Percentiles rank a stretch among this genome's conserved stretches.
These are phyloP conservation scores for Hirundichthys speculiger DNA, from an alignment of 2,113 vertebrate species.

Conservation along the genomic window DNA sequence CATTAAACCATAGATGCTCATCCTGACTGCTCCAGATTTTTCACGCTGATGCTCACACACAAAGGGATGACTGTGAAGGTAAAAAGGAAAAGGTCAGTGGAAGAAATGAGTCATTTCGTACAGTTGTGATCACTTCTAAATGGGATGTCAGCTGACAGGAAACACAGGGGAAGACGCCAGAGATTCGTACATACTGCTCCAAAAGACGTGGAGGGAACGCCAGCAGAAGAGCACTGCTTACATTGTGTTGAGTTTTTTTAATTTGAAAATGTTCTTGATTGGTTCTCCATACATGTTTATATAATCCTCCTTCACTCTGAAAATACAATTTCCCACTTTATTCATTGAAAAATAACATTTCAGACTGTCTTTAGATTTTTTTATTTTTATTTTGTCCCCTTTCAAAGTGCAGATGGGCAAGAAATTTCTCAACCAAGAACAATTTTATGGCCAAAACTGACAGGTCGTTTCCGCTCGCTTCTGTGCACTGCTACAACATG, in stretches of 20 bases:
- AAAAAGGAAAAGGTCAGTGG: slow-evolving; percentile 45
- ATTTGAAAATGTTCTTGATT: background rate
- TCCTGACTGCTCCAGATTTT: slow-evolving; percentile 10
- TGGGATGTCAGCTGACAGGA: slow-evolving; percentile 7
- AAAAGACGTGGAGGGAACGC: background rate
- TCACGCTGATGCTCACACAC: slow-evolving; percentile 28
- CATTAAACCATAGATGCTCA: slow-evolving; percentile 13
- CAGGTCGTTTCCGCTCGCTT: too few relatives aligned
- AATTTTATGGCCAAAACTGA: too few relatives aligned
- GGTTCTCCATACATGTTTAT: too few relatives aligned
- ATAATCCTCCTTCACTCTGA: too few relatives aligned
- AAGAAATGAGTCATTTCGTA: slow-evolving; percentile 6
- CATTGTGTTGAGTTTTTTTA: background rate
- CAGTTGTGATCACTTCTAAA: background rate
- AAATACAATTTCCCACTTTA: too few relatives aligned
- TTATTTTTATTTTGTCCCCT: too few relatives aligned
- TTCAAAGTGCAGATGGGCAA: too few relatives aligned
- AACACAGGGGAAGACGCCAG: slow-evolving; percentile 45
- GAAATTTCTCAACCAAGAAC: too few relatives aligned
- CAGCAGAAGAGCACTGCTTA: background rate
- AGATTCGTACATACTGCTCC: slow-evolving; percentile 34
- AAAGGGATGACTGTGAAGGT: slow-evolving; percentile 49
- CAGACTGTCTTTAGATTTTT: too few relatives aligned
- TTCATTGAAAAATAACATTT: too few relatives aligned
- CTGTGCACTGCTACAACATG: too few relatives aligned